A percentile compares a stretch with the other conserved stretches of the same genome.
These are phyloP conservation scores for Erythrocercus mccallii DNA, from an alignment of 2,113 vertebrate genomes.

Conservation along the genomic window DNA sequence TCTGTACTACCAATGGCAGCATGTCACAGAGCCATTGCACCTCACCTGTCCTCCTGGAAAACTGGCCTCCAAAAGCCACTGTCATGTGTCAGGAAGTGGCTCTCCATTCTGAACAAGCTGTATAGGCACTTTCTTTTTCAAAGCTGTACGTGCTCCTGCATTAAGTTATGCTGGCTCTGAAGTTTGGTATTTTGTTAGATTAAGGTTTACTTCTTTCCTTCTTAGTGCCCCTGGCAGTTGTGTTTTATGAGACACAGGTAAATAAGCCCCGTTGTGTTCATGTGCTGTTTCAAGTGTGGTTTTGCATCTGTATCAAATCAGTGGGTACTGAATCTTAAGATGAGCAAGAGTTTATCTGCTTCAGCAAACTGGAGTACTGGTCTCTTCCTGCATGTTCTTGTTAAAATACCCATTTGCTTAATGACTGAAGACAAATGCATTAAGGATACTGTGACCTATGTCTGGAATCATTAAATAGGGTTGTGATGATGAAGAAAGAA, in stretches of 20 bases:
- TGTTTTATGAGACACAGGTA: not conserved
- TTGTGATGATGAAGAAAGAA: not conserved
- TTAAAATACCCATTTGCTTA: not conserved
- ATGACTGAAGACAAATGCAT: not conserved
- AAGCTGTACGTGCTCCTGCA: not conserved
- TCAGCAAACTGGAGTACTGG: not conserved
- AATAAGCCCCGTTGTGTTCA: not conserved
- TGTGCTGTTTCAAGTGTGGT: not conserved
- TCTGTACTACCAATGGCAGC: not conserved
- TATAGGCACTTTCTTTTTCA: not conserved
- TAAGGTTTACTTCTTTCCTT: not conserved
- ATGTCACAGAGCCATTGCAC: not conserved
- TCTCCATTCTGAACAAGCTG: not conserved
- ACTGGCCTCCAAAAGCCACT: not conserved
- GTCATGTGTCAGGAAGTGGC: not conserved
- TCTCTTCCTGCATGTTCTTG: not conserved
- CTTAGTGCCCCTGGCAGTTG: not conserved
- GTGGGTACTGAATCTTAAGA: not conserved
- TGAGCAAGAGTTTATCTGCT: not conserved
- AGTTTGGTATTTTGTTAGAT: not conserved
- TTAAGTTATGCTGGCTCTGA: not conserved
- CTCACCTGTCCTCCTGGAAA: not conserved
- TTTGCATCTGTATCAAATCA: not conserved
- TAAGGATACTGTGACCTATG: not conserved
- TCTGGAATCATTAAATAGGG: not conserved